Conservation (phyloP, 64 coral and sea anemone genomes). For the Montipora foliosa region DNA sequence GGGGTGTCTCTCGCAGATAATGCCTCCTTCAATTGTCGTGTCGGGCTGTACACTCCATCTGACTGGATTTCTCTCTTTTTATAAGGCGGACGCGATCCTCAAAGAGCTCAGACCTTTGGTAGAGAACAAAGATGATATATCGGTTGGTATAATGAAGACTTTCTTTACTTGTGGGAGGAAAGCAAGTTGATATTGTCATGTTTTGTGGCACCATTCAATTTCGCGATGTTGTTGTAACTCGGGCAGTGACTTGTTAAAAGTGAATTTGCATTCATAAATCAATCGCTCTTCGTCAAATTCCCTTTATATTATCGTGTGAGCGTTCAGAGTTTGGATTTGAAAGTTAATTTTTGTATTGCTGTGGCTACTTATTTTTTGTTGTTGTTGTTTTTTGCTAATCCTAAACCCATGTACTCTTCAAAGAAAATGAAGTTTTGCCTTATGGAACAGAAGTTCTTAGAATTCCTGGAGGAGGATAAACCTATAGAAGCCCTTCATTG, state of each 20-base stretch:
- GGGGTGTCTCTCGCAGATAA: constrained; percentile 44
- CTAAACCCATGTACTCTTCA: constrained; percentile 14
- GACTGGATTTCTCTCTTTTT: constrained; percentile 57
- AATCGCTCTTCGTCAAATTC: background rate
- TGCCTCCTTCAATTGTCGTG: constrained; percentile 49
- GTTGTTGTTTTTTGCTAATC: constrained; percentile 3
- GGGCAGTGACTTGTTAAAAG: background rate
- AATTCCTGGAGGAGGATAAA: constrained; percentile 88
- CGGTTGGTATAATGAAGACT: constrained; percentile 67
- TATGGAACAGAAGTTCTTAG: constrained; percentile 97
- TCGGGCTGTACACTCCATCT: constrained; percentile 46
- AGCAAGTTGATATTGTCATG: background rate
- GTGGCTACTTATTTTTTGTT: background rate
- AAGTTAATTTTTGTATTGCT: constrained; percentile 8
- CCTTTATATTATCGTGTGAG: background rate
- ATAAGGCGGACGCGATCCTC: constrained; percentile 93
- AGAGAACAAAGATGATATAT: constrained; percentile 94
- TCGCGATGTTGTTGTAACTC: constrained; percentile 14
- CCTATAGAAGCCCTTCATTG: constrained; percentile 92
- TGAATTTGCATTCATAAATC: background rate
- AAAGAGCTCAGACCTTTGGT: constrained; percentile 93
- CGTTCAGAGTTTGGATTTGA: background rate
- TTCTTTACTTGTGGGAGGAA: background rate
- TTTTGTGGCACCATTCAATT: constrained; percentile 5
- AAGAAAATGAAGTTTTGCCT: constrained; percentile 99